These are phyloP conservation scores for Harpalus rufipes DNA, from an alignment of 2,888 invertebrate genomes.

Conservation along the genomic window DNA sequence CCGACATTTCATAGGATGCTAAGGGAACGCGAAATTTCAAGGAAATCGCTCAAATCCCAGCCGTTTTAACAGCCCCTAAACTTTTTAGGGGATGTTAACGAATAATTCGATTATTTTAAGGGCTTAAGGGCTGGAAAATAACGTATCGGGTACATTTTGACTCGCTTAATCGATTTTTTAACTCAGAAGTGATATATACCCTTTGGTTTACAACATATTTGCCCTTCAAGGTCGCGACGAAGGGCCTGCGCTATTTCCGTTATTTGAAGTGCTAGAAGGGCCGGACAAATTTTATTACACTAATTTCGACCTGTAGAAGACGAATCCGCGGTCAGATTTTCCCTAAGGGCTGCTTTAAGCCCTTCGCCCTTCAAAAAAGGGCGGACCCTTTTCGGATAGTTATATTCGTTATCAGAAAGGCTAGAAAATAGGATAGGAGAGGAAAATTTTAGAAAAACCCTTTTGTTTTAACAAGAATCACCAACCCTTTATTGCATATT, in stretches of 20 bases:
- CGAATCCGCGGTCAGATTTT: background rate
- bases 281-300: background rate
- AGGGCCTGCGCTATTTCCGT: no score
- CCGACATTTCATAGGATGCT: no score
- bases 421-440: no score
- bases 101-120: background rate
- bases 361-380: background rate
- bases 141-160: background rate
- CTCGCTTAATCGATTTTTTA: background rate
- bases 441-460: no score
- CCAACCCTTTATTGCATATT: no score
- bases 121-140: background rate
- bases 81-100: background rate
- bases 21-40: no score
- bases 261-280: background rate
- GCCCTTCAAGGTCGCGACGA: background rate
- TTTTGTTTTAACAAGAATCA: no score
- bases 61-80: no score
- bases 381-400: no score
- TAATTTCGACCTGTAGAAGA: background rate
- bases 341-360: background rate
- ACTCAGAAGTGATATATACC: background rate
- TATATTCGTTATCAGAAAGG: no score
- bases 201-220: background rate
- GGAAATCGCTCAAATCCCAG: no score